A percentile compares a stretch with the other conserved stretches of the same genome.
Evolutionary conservation across 2,797 vertebrate species (phyloP).

Genomic region (Molossus molossus): DNA sequence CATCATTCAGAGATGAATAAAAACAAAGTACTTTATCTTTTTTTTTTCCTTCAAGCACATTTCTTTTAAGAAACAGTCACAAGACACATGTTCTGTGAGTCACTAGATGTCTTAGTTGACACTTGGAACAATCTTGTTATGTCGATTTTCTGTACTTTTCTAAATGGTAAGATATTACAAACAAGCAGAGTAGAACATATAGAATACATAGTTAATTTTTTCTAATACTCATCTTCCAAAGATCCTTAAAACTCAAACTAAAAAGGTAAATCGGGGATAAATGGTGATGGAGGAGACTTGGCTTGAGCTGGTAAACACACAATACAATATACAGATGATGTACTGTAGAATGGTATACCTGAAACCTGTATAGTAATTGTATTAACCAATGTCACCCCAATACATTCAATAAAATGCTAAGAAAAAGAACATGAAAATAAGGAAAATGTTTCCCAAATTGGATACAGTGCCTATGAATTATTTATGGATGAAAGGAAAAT

Average conservation of each 20-base stretch:
- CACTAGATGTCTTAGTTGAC: neutral
- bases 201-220: neutral
- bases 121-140: neutral
- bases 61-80: conserved; percentile 13
- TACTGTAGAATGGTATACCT: neutral
- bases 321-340: neutral
- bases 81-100: neutral
- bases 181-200: neutral
- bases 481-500: conserved; percentile 43
- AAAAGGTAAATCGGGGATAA: neutral
- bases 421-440: neutral
- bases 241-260: neutral
- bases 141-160: neutral
- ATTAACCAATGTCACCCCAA: neutral
- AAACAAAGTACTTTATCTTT: neutral
- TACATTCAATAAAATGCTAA: neutral
- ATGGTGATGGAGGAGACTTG: neutral
- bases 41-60: neutral
- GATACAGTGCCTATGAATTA: neutral
- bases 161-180: neutral
- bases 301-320: neutral
- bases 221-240: neutral
- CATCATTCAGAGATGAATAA: conserved; percentile 3
- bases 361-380: neutral
- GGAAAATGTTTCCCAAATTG: neutral